phyloP scores from a whole-genome alignment of 2,888 invertebrate species.

The Drosophila picticornis region DNA sequence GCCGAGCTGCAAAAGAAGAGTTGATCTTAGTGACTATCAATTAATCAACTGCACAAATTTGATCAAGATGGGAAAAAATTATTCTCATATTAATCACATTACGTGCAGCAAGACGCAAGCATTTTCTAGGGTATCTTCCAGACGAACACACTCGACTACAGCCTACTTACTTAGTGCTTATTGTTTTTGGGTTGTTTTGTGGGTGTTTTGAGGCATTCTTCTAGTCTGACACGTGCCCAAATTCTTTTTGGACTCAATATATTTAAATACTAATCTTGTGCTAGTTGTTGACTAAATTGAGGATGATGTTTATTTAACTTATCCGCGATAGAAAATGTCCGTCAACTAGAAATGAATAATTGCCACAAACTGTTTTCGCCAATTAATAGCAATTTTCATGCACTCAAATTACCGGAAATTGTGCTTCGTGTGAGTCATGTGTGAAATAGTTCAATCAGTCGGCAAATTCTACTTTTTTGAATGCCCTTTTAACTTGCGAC shows the following conservation, averaged over 20 bases:
- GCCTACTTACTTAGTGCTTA: not conserved
- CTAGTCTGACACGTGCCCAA: not conserved
- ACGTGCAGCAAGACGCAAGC: not conserved
- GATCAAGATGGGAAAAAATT: too few relatives aligned
- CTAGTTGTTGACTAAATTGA: not conserved
- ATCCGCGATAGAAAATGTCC: not conserved
- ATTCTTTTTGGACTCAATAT: not conserved
- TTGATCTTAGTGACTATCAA: too few relatives aligned
- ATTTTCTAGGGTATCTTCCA: not conserved
- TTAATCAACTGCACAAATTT: too few relatives aligned
- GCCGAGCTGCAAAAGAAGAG: not conserved
- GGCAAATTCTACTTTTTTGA: conserved; percentile 5
- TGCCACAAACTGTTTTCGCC: not conserved
- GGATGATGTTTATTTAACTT: not conserved
- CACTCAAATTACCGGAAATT: conserved; percentile 18
- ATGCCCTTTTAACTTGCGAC: not conserved
- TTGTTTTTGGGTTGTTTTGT: conserved; percentile 4
- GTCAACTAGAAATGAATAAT: not conserved
- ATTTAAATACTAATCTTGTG: not conserved
- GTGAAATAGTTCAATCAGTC: conserved; percentile 20
- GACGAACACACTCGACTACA: not conserved
- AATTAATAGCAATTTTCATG: conserved; percentile 5
- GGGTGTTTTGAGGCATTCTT: conserved; percentile 22
- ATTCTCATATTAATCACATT: not conserved
- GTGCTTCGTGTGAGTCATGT: conserved; percentile 18